Conservation (phyloP, 2,888 invertebrate genomes). For the Agonopterix heracliana region DNA sequence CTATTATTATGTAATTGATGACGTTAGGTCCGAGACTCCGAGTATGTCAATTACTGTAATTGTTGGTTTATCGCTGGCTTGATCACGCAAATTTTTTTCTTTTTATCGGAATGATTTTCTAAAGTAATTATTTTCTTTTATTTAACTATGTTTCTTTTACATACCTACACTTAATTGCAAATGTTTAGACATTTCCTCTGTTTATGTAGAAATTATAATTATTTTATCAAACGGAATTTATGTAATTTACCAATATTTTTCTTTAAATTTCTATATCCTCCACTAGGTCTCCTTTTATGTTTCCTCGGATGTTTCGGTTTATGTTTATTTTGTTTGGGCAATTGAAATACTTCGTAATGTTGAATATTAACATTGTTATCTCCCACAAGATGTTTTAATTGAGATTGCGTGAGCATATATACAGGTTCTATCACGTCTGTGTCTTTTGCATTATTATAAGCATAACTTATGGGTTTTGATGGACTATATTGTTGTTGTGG, state of each 20-base stretch:
- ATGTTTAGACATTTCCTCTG: too few species aligned
- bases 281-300: slow-evolving; percentile 19
- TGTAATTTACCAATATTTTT: slow-evolving; percentile 46
- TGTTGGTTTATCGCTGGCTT: too few species aligned
- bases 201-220: neutral
- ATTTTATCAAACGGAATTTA: slow-evolving; percentile 20
- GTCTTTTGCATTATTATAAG: slow-evolving; percentile 1
- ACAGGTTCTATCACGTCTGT: slow-evolving; percentile 44
- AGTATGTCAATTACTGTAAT: too few species aligned
- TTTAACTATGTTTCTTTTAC: too few species aligned
- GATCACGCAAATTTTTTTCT: too few species aligned
- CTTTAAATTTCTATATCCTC: slow-evolving; percentile 31
- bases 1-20: too few species aligned
- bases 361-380: slow-evolving; percentile 56
- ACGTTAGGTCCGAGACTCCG: too few species aligned
- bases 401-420: slow-evolving; percentile 56
- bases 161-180: too few species aligned
- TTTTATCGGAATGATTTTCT: too few species aligned
- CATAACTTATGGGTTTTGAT: too few species aligned
- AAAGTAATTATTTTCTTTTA: too few species aligned
- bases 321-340: slow-evolving; percentile 28
- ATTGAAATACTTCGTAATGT: slow-evolving; percentile 54
- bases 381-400: slow-evolving; percentile 50
- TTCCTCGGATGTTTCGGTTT: slow-evolving; percentile 25
- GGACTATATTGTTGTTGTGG: too few species aligned